Conservation (phyloP, 1,140 invertebrate genomes). For the Proctacanthus coquilletti region DNA sequence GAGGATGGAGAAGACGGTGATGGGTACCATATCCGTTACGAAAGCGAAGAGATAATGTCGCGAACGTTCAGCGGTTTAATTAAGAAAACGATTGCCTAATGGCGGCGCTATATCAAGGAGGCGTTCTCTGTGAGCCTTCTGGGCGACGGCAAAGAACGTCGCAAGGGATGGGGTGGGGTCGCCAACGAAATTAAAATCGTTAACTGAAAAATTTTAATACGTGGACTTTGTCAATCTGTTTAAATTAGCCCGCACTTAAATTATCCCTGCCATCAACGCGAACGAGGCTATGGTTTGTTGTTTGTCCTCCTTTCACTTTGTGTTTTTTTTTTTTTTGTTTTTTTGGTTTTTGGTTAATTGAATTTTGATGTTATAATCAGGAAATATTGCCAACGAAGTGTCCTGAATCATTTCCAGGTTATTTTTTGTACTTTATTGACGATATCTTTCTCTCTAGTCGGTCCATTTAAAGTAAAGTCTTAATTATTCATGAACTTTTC, state of each 20-base stretch:
- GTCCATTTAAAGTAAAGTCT: no score
- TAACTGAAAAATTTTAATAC: not conserved
- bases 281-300: not conserved
- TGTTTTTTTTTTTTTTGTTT: not conserved
- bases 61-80: not conserved
- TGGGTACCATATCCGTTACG: not conserved
- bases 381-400: no score
- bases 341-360: not conserved
- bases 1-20: not conserved
- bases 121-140: no score
- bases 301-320: not conserved
- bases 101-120: no score
- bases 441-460: no score
- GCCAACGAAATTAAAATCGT: not conserved
- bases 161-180: not conserved
- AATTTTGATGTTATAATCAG: conserved; percentile 1
- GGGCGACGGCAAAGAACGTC: not conserved
- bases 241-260: not conserved
- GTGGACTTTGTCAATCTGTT: conserved; percentile 1
- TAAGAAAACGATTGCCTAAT: not conserved
- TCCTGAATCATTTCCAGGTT: no score
- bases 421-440: no score
- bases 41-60: not conserved
- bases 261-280: not conserved
- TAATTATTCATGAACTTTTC: no score